Percentiles rank a stretch among this genome's conserved stretches.
Conservation (phyloP, 2,888 invertebrate genomes). For the Acrocyrtus sp. region DNA sequence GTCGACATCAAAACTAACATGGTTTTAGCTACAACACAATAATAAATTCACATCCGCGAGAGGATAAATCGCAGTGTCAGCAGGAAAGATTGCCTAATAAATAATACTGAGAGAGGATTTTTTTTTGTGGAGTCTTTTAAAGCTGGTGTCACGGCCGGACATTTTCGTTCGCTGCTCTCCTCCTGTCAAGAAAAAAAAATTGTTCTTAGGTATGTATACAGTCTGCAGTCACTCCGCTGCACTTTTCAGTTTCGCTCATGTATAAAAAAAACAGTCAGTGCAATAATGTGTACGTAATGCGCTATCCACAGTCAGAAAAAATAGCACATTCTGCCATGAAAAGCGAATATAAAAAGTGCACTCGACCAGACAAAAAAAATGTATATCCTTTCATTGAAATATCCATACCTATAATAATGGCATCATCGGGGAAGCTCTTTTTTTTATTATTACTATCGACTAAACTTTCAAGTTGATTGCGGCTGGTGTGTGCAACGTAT, state of each 20-base stretch:
- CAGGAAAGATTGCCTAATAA: slow-evolving; percentile 14
- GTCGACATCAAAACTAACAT: too few relatives aligned
- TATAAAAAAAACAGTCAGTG: not conserved
- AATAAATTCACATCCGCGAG: too few relatives aligned
- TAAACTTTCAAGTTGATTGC: slow-evolving; percentile 14
- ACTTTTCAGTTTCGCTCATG: not conserved
- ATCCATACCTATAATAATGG: not conserved
- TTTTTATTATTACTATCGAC: slow-evolving; percentile 22
- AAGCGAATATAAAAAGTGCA: not conserved
- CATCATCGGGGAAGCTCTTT: too few relatives aligned
- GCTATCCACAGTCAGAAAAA: not conserved
- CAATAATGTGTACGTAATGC: not conserved
- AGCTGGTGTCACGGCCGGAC: slow-evolving; percentile 29
- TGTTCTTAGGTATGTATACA: too few relatives aligned
- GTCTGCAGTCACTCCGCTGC: too few relatives aligned
- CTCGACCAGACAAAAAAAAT: not conserved
- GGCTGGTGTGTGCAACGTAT: too few relatives aligned
- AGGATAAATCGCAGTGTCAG: not conserved
- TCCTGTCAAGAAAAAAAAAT: too few relatives aligned
- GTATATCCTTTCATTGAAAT: not conserved
- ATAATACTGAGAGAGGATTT: slow-evolving; percentile 11
- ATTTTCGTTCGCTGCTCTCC: slow-evolving; percentile 5
- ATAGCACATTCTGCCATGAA: not conserved
- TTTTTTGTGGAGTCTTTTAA: slow-evolving; percentile 3
- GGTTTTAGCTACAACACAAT: too few relatives aligned